Evolutionary conservation across 2,888 invertebrate genomes (phyloP).

Genomic region (Sepiola atlantica): DNA sequence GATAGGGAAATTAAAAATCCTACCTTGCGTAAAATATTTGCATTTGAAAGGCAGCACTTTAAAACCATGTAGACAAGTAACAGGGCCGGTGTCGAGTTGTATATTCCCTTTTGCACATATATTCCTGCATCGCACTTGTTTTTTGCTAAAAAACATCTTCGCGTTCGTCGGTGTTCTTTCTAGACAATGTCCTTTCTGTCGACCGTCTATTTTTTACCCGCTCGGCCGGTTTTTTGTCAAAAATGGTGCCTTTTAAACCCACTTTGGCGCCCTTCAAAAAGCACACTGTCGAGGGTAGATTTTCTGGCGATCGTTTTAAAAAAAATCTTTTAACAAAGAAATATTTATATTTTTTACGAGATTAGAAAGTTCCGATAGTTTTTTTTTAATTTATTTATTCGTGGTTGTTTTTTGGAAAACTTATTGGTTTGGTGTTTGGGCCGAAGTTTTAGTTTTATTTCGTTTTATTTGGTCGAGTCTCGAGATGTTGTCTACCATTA

Average conservation of each 20-base stretch:
- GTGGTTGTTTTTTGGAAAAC: background rate
- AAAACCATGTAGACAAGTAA: slow-evolving; percentile 39
- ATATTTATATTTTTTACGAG: background rate
- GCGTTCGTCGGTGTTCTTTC: slow-evolving; percentile 12
- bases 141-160: slow-evolving; percentile 32
- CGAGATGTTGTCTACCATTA: background rate
- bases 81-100: slow-evolving; percentile 37
- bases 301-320: background rate
- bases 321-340: background rate
- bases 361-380: background rate
- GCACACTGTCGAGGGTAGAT: background rate
- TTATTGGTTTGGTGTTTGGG: background rate
- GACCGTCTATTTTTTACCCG: slow-evolving; percentile 32
- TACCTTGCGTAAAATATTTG: background rate
- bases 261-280: background rate
- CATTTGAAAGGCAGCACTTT: slow-evolving; percentile 43
- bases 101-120: slow-evolving; percentile 41
- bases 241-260: background rate
- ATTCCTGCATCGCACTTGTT: slow-evolving; percentile 23
- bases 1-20: background rate
- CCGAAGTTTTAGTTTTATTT: background rate
- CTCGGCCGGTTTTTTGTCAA: background rate
- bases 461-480: background rate
- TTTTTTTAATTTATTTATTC: background rate
- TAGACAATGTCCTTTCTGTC: slow-evolving; percentile 7